Evolutionary conservation across 1,140 invertebrate genomes (phyloP), one percentile per base, ranked within the genome.

Genomic region (Chironomus tepperi): DNA sequence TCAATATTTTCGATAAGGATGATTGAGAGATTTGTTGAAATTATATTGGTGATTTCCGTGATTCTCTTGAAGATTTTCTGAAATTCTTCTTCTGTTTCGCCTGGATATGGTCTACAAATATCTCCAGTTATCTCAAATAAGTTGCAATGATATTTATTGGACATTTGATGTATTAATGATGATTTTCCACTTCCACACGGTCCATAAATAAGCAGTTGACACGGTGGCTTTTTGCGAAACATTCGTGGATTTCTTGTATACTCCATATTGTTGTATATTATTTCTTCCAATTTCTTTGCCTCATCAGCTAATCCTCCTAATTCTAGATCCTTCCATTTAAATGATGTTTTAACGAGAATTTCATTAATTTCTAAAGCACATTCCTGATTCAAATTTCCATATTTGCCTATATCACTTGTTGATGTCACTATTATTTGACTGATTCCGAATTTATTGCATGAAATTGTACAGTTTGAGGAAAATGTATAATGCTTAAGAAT

Each of bases 81-180:
- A 7, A 86, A 75, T 18, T 78, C 76, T 7, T 76, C 73, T 78
- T 86, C 85, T 5, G 84, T 81, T 77, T 83, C 83, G 12, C 85
- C 85, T 2, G 84, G 83, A 76, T 81, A 76, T 1, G 81, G 76
- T 21, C 78, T 76, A 24, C 81, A n/a, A 9, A 80, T 76, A 6
- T 70, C 65, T 10, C 16, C 12, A 9, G 16, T 19, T 0, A 70
- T 21, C 18, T 70, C 65, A 70, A 70, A 70, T 19, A 70, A 8
- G 16, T 70, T 70, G 65, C 65, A 70, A 21, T 70, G 19, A 2
- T 19, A 19, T 9, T 19, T 3, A 21, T 19, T 19, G 7, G 65
- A 15, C 0, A 21, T 3, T 10, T 18, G 16, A 19, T 70, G 65
- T 6, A 70, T 70, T 9, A 70, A 16, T 70, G 18, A 5, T 19